Evolutionary conservation across 2,113 vertebrate genomes (phyloP), one percentile per base, ranked within the genome.

Genomic region (Vulpes lagopus): DNA sequence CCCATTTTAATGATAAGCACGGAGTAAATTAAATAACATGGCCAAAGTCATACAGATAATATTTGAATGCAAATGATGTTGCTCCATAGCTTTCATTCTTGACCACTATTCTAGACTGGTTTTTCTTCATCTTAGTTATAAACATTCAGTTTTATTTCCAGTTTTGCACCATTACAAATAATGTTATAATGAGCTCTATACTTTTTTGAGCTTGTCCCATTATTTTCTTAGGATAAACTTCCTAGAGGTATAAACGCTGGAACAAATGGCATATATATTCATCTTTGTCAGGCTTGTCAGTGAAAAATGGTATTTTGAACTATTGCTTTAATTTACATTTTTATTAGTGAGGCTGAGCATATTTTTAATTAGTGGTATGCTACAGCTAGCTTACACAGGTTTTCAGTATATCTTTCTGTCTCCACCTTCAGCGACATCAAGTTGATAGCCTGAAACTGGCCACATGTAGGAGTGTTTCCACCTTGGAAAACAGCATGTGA

Each of bases 131-230:
- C 14, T 3, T 65, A 32, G 83, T 51, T 27, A 87, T 35, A 95
- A 91, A 94, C 35, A 67, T 17, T 64, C 57, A 35, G 0, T 76
- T 90, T 90, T 92, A 55, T 62, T 94, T 97, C 64, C 6, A 81
- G 38, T 43, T 97, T 79, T 65, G 14, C 2, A 25, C 10, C 23
- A 35, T 60, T 64, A 79, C 8, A 65, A 87, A 84, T 74, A 43
- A 79, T 30, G 3, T 22, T 80, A 53, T 16, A 92, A 67, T 3
- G 64, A 84, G 5, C n/a, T 9, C 20, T 15, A 81, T 2, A 62
- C 3, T 20, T 92, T 95, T 87, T 62, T 82, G 1, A 96, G 73
- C 20, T 79, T 74, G 8, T 67, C 8, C 16, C 89, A 35, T 51
- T 62, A 74, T 83, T 92, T 94, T 87, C 60, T 43, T 25, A 89